Conservation (phyloP, 2,888 invertebrate genomes). For the Apotomis betuletana region DNA sequence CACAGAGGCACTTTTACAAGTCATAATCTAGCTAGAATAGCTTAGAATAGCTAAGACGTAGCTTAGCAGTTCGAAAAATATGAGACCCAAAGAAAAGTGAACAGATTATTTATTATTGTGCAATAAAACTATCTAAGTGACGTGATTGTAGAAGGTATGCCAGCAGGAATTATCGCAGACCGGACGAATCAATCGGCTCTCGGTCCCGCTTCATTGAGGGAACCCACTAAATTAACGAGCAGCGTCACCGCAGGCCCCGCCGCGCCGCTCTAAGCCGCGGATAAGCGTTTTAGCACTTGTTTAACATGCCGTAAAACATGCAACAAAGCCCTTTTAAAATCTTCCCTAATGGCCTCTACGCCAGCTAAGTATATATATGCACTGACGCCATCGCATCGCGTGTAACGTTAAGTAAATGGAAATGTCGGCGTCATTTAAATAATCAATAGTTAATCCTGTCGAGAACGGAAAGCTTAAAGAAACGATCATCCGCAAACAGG, state of each 20-base stretch:
- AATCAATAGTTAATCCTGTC: background rate
- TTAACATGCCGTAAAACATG: constrained; percentile 31
- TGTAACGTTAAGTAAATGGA: constrained; percentile 2
- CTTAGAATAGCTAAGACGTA: too few species aligned
- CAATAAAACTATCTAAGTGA: constrained; percentile 37
- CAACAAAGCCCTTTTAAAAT: constrained; percentile 14
- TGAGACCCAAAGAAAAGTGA: too few species aligned
- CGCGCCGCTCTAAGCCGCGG: constrained; percentile 25
- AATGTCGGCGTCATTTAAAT: background rate
- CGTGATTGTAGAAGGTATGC: constrained; percentile 73
- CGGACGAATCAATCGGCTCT: constrained; percentile 79
- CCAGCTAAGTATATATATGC: background rate
- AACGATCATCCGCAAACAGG: background rate
- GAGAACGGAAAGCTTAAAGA: constrained; percentile 4
- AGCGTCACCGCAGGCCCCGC: constrained; percentile 37
- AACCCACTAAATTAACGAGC: constrained; percentile 61
- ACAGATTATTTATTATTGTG: background rate
- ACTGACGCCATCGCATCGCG: background rate
- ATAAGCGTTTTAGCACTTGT: constrained; percentile 31
- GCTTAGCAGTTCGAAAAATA: too few species aligned
- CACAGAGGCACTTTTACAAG: too few species aligned
- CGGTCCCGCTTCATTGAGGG: constrained; percentile 69
- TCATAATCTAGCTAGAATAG: too few species aligned
- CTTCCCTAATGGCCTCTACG: constrained; percentile 1
- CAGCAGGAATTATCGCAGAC: constrained; percentile 63